Base-by-base conservation (phyloP, 2,888 invertebrate species). In the Agriopis leucophaearia region DNA sequence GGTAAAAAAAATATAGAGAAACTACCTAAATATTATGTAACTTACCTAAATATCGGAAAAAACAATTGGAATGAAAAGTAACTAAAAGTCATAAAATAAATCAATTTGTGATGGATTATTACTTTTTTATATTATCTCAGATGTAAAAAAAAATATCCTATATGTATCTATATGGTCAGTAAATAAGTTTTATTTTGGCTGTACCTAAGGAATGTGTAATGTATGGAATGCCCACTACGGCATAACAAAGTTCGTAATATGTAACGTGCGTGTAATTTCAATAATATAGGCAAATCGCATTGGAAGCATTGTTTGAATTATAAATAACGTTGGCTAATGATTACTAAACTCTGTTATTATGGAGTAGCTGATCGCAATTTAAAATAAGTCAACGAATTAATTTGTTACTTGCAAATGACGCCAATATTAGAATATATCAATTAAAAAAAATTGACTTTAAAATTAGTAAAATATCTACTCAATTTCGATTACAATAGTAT, bases 181-280 rank as follows among this genome's bases (percentile, higher is more conserved):
- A 5, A 15, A n/a, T 44, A 44, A 38, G 38, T 54, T 42, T 15
- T 57, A 47, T 47, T 38, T 58, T 58, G 45, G 40, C 16, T 47
- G n/a, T 40, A n/a, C 18, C 35, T 12, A 8, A 16, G 58, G 52
- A 62, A 47, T 66, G 47, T 45, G 13, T 50, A 44, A 35, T 16
- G 15, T 8, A 13, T 51, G 55, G 66, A 57, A 66, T 62, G 62
- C 42, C 38, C 16, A 42, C 42, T 51, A 12, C 38, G 48, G 35
- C 36, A 35, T 42, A 15, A 42, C 47, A 60, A 63, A 72, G 70
- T 75, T 77, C 81, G 69, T 75, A 76, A 81, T 78, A 76, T 78
- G 76, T 79, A 81, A 72, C 76, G 75, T 78, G 88, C 81, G 77
- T 81, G 77, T 80, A 78, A 87, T 87, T 86, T 79, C 77, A 81